Conservation (phyloP, 2,113 vertebrate genomes). For the Damaliscus lunatus region DNA sequence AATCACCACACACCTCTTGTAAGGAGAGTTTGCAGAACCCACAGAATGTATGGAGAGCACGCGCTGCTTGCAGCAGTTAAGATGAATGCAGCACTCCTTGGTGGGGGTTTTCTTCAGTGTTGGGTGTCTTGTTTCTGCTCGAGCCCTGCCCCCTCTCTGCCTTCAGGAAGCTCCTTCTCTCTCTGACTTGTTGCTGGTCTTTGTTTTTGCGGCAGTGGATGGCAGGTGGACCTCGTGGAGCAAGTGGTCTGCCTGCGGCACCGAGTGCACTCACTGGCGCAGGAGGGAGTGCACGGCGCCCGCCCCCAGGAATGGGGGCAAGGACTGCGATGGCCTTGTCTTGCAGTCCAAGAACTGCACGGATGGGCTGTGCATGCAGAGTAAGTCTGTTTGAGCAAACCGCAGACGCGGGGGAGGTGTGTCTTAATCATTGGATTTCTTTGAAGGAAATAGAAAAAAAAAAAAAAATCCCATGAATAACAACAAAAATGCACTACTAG, state of each 20-base stretch:
- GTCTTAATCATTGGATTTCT: background rate
- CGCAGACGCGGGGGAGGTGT: fast-evolving
- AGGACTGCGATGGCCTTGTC: constrained; percentile 92
- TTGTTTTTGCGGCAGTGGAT: constrained; percentile 85
- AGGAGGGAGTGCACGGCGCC: constrained; percentile 92
- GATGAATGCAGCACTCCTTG: background rate
- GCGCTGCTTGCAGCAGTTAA: fast-evolving
- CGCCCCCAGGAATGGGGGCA: constrained; percentile 92
- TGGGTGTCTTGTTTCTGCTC: background rate
- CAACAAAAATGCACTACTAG: background rate
- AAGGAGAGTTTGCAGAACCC: background rate
- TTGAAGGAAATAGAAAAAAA: background rate
- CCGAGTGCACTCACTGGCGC: constrained; percentile 96
- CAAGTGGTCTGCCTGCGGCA: constrained; percentile 96
- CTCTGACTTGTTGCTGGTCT: background rate
- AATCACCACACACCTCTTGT: fast-evolving
- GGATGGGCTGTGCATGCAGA: constrained; percentile 95
- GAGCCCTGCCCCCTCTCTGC: background rate
- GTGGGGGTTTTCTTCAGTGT: background rate
- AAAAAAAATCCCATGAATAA: background rate
- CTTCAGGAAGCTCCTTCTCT: background rate
- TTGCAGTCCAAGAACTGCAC: constrained; percentile 97
- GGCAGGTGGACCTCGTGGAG: constrained; percentile 95
- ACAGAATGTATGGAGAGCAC: fast-evolving
- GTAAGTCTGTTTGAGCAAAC: constrained; percentile 81